Base-by-base conservation (phyloP, 2,888 invertebrate genomes). In the Thumatha senex region DNA sequence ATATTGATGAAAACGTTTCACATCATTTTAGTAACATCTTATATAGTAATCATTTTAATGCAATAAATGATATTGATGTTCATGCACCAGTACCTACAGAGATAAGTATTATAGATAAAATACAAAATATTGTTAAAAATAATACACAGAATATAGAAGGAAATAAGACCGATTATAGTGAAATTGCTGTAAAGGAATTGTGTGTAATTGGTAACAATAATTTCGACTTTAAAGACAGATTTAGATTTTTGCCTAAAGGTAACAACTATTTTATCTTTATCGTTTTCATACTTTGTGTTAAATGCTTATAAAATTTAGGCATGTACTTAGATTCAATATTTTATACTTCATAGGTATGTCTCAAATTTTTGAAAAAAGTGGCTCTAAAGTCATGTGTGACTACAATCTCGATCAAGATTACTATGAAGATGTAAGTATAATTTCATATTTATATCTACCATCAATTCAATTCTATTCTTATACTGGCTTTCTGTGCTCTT, bases 181-280 rank as follows among this genome's bases (percentile, higher is more conserved):
- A 35, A 13, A 24, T 24, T 7, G 1, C 18, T 24, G 18, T 42
- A 12, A 1, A 31, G 2, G 33, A 13, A 2, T 52, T 56, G 15
- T 47, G 35, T 40, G 48, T 44, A 11, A 48, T 53, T 13, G 56
- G 67, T 33, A 49, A 52, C 0, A 68, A 72, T 46, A 50, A 63
- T 72, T 92, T 87, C 66, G 67, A 78, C 54, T 69, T 93, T 10
- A 81, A 74, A 44, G 80, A 80, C 61, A 82, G 93, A 65, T 77
- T 76, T n/a, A 76, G 81, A 29, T 93, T 92, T 75, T 58, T 94
- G 31, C 94, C 94, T 0, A 94, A 93, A 90, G 94, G 94, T 91
- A 72, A n/a, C n/a, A n/a, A n/a, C n/a, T n/a, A n/a, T n/a, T n/a
- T n/a, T 48, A 4, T 4, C 4, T 9, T 10, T 29, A 40, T 12